Percentiles rank a stretch among this genome's conserved stretches.
phyloP scores from a whole-genome alignment of 2,888 invertebrate genomes.

The Sinodicranocentrus sp. region DNA sequence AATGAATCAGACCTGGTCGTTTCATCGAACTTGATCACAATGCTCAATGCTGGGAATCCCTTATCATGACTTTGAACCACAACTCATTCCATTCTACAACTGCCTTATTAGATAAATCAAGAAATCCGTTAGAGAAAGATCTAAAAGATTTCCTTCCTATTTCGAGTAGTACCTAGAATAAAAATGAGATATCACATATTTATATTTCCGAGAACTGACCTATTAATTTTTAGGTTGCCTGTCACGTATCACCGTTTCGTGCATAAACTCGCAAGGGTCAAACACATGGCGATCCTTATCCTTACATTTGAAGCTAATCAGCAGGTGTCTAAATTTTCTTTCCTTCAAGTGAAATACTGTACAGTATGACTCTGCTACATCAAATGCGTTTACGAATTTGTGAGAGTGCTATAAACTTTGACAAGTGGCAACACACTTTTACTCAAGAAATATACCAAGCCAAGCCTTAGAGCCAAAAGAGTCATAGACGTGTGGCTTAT shows the following conservation, averaged over 20 bases:
- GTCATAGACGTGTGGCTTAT: constrained; percentile 36
- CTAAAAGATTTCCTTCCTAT: not conserved
- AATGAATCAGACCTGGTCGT: no score
- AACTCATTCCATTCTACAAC: no score
- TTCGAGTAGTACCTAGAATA: no score
- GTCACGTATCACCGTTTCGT: constrained; percentile 53
- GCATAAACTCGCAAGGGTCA: constrained; percentile 52
- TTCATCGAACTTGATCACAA: no score
- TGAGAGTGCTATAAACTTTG: constrained; percentile 24
- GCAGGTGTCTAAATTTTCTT: constrained; percentile 61
- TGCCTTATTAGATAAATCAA: no score
- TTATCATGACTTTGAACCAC: no score
- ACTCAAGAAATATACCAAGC: constrained; percentile 42
- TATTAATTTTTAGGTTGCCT: constrained; percentile 60
- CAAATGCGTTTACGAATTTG: not conserved
- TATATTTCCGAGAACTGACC: constrained; percentile 61
- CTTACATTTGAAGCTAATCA: constrained; percentile 54
- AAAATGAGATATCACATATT: not conserved
- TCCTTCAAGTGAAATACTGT: constrained; percentile 46
- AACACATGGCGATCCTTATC: constrained; percentile 59
- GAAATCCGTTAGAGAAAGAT: no score
- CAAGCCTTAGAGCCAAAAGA: constrained; percentile 45
- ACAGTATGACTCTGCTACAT: constrained; percentile 19
- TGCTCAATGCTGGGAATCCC: no score
- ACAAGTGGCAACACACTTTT: constrained; percentile 68